These are phyloP conservation scores for Myiothlypis chrysogaster DNA, from an alignment of 2,797 vertebrate genomes.

Conservation along the genomic window DNA sequence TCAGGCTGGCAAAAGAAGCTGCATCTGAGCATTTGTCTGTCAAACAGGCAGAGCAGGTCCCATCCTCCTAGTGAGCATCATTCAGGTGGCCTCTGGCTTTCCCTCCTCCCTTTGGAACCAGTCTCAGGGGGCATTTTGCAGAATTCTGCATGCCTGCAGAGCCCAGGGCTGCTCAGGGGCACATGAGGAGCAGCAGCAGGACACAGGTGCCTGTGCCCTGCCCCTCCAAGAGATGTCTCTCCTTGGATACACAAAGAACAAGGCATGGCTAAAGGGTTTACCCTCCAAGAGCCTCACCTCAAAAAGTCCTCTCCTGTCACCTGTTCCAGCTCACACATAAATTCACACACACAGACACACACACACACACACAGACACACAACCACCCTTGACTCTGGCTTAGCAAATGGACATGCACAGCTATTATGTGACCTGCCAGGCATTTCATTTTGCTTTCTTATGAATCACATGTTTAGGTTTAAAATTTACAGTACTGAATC, in stretches of 20 bases:
- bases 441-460: background rate
- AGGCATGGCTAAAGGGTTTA: background rate
- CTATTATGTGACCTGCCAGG: background rate
- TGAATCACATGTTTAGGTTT: background rate
- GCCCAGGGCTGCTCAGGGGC: background rate
- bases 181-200: background rate
- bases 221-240: rapidly evolving
- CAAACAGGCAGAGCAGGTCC: background rate
- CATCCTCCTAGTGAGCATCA: background rate
- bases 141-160: background rate
- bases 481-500: background rate
- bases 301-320: background rate
- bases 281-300: background rate
- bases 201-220: rapidly evolving
- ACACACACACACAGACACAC: too few species aligned
- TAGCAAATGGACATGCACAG: background rate
- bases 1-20: background rate
- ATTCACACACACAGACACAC: too few species aligned
- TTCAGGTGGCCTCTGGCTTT: background rate
- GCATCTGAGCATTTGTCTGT: background rate
- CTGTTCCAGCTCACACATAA: background rate
- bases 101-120: background rate
- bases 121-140: background rate
- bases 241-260: background rate
- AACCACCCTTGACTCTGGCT: background rate